A percentile compares a stretch with the other conserved stretches of the same genome.
Conservation (phyloP, 2,797 vertebrate genomes). For the Diceros bicornis region DNA sequence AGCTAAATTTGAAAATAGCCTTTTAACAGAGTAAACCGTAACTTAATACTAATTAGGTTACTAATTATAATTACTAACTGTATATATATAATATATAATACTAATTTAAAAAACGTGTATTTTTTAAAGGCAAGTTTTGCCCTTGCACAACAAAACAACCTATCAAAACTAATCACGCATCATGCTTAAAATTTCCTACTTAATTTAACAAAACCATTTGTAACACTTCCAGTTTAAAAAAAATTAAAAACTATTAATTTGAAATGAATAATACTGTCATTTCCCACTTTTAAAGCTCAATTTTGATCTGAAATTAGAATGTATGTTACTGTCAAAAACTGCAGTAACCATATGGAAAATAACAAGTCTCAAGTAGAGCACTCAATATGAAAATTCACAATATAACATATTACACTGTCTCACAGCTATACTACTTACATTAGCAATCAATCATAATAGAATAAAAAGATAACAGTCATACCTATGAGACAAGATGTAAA, state of each 20-base stretch:
- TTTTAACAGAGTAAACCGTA: conserved; percentile 18
- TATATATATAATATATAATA: no score
- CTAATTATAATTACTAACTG: no score
- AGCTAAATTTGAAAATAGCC: not conserved
- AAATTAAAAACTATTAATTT: not conserved
- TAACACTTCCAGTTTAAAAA: not conserved
- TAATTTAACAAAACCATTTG: conserved; percentile 13
- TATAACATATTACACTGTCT: not conserved
- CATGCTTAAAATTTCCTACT: not conserved
- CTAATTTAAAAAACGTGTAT: no score
- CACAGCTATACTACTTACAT: not conserved
- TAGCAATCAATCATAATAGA: not conserved
- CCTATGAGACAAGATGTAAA: conserved; percentile 90
- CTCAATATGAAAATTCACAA: not conserved
- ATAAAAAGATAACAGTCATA: conserved; percentile 45
- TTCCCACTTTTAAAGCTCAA: conserved; percentile 55
- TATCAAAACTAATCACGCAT: not conserved
- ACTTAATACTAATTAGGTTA: not conserved
- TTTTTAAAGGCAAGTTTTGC: not conserved
- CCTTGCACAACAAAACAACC: not conserved
- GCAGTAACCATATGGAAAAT: not conserved
- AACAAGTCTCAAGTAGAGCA: not conserved
- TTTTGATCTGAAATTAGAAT: conserved; percentile 36
- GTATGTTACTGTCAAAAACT: not conserved
- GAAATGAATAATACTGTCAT: not conserved